Evolutionary conservation across 2,797 vertebrate species (phyloP), one percentile per base, ranked within the genome.

Genomic region (Urocyon cinereoargenteus): DNA sequence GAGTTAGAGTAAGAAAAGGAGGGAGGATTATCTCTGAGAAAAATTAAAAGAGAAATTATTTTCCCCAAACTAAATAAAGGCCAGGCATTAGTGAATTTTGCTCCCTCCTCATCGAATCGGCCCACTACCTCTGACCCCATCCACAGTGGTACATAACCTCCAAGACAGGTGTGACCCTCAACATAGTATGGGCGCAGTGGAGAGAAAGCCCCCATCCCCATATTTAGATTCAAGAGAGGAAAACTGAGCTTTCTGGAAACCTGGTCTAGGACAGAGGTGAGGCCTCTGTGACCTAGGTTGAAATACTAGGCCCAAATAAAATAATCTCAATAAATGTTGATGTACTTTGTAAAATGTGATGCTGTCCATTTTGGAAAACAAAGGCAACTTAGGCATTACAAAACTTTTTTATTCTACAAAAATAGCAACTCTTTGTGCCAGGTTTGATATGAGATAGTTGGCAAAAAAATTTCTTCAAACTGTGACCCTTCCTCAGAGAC

Each of bases 401-500:
- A 81, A 94, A 45, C 8, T 45, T 64, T 82, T 86, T 57, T 28
- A 49, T 72, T 75, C 22, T 62, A 84, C 77, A 66, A 6, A 93
- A 93, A 93, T 31, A 94, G 26, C 59, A 93, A 66, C 51, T 82
- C 36, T 91, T 94, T 82, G 22, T 4, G 73, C 8, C 22, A 90
- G 18, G 15, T 72, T 77, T 86, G 40, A 75, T 55, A 92, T 7
- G 2, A 61, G 57, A 92, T 28, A 55, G 40, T 26, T 59, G 13
- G 34, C 55, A 97, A 91, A 68, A 62, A 93, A 94, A 92, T 62
- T 75, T 94, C 82, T 96, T 88, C 34, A 92, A 94, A 53, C 22
- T 34, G 11, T 34, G 31, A 64, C n/a, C 28, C 24, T 68, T 84
- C 55, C n/a, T 90, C 92, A 83, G 31, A 95, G 14, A 88, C 22